Evolutionary conservation across 2,888 invertebrate species (phyloP).

Genomic region (Standfussiana lucernea): DNA sequence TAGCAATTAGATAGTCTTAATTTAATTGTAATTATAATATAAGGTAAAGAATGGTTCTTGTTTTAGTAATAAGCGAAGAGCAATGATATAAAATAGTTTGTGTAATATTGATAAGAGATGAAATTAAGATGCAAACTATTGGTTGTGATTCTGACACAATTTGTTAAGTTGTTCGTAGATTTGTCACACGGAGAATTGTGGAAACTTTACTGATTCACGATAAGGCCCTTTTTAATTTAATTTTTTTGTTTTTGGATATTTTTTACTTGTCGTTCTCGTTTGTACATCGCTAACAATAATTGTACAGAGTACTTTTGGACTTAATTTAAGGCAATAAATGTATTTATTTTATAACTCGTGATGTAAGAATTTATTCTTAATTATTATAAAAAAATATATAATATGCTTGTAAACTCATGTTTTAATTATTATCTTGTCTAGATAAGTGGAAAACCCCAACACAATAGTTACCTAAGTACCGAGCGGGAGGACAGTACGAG

Average conservation of each 20-base stretch:
- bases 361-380: slow-evolving; percentile 91
- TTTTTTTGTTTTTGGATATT: slow-evolving; percentile 84
- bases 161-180: slow-evolving; percentile 90
- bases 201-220: slow-evolving; percentile 83
- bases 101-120: slow-evolving; percentile 89
- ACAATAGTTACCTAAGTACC: not conserved
- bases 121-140: slow-evolving; percentile 91
- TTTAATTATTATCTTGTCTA: slow-evolving; percentile 75
- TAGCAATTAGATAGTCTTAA: slow-evolving; percentile 90
- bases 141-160: slow-evolving; percentile 91
- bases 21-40: slow-evolving; percentile 89
- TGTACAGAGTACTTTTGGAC: slow-evolving; percentile 91
- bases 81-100: slow-evolving; percentile 91
- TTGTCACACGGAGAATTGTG: slow-evolving; percentile 84
- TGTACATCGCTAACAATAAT: slow-evolving; percentile 91
- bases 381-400: slow-evolving; percentile 91
- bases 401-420: slow-evolving; percentile 89
- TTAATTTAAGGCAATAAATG: slow-evolving; percentile 91
- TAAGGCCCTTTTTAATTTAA: slow-evolving; percentile 85
- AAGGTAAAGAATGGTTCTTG: slow-evolving; percentile 90
- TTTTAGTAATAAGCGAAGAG: slow-evolving; percentile 90
- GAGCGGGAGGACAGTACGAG: too few relatives aligned
- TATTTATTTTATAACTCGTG: slow-evolving; percentile 91
- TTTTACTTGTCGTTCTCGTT: slow-evolving; percentile 90
- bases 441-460: not conserved